These are phyloP conservation scores for Ophion ellenae DNA, from an alignment of 2,888 invertebrate genomes.

Conservation along the genomic window DNA sequence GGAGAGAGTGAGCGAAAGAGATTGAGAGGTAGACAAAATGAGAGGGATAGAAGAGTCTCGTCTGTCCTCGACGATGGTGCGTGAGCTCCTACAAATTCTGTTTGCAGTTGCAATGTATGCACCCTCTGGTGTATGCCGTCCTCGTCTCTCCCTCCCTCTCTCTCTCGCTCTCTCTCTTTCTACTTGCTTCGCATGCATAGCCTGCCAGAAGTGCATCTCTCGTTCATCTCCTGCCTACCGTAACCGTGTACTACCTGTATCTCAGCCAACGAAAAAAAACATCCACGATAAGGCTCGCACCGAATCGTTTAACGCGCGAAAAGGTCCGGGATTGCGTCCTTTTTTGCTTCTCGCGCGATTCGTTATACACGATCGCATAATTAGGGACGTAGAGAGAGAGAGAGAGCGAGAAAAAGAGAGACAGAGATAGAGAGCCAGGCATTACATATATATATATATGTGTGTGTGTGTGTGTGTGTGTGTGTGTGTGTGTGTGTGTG, in stretches of 20 bases:
- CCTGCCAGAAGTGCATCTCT: conserved; percentile 59
- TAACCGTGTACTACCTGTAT: conserved; percentile 24
- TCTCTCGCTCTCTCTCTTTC: conserved; percentile 30
- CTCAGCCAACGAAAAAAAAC: conserved; percentile 4
- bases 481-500: too few species aligned
- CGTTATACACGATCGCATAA: conserved; percentile 32
- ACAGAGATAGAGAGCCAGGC: too few species aligned
- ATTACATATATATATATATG: too few species aligned
- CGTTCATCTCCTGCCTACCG: conserved; percentile 46
- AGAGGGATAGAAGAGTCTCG: conserved; percentile 55
- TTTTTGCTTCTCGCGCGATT: background rate
- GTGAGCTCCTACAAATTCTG: conserved; percentile 67
- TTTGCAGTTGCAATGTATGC: conserved; percentile 81
- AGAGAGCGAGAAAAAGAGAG: background rate
- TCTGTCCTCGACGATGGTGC: conserved; percentile 59
- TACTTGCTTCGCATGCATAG: conserved; percentile 51
- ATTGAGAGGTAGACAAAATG: background rate
- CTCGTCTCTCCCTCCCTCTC: conserved; percentile 43
- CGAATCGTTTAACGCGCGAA: conserved; percentile 3
- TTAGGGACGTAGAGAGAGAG: conserved; percentile 36
- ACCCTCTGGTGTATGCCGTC: conserved; percentile 73
- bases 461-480: too few species aligned
- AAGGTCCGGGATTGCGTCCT: conserved; percentile 13
- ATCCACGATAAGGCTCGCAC: background rate
- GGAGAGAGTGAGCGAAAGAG: background rate